A percentile compares a stretch with the other conserved stretches of the same genome.
Evolutionary conservation across 2,888 invertebrate species (phyloP).

Genomic region (Phlogophora meticulosa): DNA sequence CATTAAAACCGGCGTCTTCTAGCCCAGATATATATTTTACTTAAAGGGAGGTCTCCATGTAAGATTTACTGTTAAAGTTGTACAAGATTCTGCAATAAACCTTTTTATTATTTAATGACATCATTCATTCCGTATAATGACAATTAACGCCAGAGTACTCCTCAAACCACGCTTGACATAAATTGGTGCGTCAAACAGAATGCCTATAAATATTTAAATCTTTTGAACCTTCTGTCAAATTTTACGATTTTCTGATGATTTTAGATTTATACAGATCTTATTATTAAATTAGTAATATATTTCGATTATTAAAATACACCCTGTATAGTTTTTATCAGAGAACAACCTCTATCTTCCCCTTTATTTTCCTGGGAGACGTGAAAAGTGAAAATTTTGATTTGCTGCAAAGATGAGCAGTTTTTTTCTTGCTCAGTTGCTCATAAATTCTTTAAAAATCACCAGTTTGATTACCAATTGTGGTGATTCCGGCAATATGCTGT

Average conservation of each 20-base stretch:
- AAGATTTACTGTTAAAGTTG: no score
- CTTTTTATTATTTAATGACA: no score
- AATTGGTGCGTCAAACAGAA: slow-evolving; percentile 36
- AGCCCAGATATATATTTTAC: no score
- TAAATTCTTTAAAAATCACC: no score
- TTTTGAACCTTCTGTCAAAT: not conserved
- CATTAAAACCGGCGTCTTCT: no score
- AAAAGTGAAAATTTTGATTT: slow-evolving; percentile 25
- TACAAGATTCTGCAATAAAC: no score
- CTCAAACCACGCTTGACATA: slow-evolving; percentile 24
- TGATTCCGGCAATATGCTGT: not conserved
- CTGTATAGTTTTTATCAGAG: slow-evolving; percentile 9
- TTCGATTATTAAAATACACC: not conserved
- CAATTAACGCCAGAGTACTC: slow-evolving; percentile 39
- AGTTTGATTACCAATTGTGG: accelerated
- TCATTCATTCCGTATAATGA: slow-evolving; percentile 24
- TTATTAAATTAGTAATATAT: no score
- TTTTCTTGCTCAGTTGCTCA: not conserved
- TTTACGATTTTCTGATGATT: slow-evolving; percentile 21
- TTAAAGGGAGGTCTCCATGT: no score
- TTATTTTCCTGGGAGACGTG: not conserved
- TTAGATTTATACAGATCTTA: no score
- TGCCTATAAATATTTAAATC: slow-evolving; percentile 33
- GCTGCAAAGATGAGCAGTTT: not conserved
- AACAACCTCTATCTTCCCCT: not conserved